These are phyloP conservation scores for Xanthia icteritia DNA, from an alignment of 2,888 invertebrate species.

Conservation along the genomic window DNA sequence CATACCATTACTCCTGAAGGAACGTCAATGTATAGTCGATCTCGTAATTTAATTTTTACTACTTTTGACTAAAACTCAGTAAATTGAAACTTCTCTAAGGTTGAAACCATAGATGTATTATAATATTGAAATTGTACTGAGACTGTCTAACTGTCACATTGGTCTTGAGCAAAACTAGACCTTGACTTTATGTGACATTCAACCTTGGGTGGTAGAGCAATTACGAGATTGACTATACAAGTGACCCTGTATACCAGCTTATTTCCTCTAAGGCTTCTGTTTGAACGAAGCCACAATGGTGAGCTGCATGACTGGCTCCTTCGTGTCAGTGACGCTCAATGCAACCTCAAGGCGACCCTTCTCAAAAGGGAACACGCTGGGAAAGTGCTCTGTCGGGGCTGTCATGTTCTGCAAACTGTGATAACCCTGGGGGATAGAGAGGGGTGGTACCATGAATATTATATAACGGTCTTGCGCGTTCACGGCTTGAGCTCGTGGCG, in stretches of 20 bases:
- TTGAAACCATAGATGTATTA: background rate
- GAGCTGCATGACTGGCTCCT: conserved; percentile 5
- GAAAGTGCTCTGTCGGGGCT: conserved; percentile 47
- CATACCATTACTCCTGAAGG: no score
- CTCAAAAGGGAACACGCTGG: conserved; percentile 45
- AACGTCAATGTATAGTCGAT: no score
- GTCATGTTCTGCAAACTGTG: conserved; percentile 23
- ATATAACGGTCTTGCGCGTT: no score
- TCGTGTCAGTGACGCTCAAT: conserved; percentile 11
- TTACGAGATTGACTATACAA: background rate
- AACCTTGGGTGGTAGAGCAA: background rate
- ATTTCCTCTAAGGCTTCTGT: conserved; percentile 14
- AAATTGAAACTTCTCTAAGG: no score
- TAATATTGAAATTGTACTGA: no score
- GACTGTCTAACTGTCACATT: no score
- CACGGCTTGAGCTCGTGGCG: background rate
- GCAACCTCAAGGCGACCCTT: conserved; percentile 31
- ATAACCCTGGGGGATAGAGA: conserved; percentile 34
- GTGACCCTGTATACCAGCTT: background rate
- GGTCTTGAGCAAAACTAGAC: background rate
- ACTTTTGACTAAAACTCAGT: no score
- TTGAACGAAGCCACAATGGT: conserved; percentile 30
- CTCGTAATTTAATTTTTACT: no score
- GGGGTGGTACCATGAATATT: background rate
- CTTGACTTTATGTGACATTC: background rate